Evolutionary conservation across 64 coral and sea anemone genomes (phyloP).

Genomic region (Stichodactyla mertensii): DNA sequence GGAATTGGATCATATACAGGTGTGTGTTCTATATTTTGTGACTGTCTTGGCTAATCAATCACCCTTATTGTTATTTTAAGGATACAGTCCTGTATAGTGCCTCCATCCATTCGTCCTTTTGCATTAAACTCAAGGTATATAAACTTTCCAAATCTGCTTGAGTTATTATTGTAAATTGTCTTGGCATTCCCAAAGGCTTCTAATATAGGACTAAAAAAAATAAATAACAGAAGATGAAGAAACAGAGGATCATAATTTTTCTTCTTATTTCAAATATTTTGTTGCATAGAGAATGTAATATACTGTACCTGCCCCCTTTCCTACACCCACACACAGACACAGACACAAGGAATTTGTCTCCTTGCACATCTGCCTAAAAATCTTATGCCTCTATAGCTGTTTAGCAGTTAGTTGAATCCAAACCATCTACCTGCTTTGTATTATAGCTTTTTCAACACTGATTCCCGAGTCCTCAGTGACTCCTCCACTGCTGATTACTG

Average conservation of each 20-base stretch:
- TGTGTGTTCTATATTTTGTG: too few species aligned
- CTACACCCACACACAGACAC: too few species aligned
- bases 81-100: constrained; percentile 95
- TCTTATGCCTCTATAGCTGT: too few species aligned
- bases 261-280: not conserved
- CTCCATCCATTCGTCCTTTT: constrained; percentile 86
- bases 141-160: constrained; percentile 99
- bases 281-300: not conserved
- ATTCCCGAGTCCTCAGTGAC: constrained; percentile 45
- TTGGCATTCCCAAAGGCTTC: constrained; percentile 99
- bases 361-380: too few species aligned
- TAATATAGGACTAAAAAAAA: constrained; percentile 78
- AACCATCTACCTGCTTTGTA: constrained; percentile 80
- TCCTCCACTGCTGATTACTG: constrained; percentile 84
- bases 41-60: too few species aligned
- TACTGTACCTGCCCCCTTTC: too few species aligned
- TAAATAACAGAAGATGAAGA: not conserved
- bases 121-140: constrained; percentile 89
- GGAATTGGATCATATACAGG: too few species aligned
- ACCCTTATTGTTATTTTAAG: constrained; percentile 2
- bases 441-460: constrained; percentile 91
- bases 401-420: not conserved
- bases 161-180: constrained; percentile 99
- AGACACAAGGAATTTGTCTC: too few species aligned
- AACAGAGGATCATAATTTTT: not conserved